Evolutionary conservation across 2,888 invertebrate genomes (phyloP), one percentile per base, ranked within the genome.

Genomic region (Anoplius nigerrimus): DNA sequence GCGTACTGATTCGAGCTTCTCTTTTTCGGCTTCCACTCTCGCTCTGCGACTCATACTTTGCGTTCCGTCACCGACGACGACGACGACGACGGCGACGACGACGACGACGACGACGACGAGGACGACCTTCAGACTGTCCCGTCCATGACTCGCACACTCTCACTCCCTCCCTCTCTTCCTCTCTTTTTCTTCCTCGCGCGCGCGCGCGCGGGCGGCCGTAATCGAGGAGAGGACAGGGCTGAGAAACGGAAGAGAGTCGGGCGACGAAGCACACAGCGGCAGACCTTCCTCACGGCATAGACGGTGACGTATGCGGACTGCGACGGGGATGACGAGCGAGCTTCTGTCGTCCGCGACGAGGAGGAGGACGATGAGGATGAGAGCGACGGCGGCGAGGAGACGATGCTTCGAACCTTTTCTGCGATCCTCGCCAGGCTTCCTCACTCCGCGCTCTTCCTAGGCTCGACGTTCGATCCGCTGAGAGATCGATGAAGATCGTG

Each of bases 161-260:
- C n/a, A n/a, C n/a, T n/a, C n/a, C n/a, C 45, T 24, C 15, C 24
- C 16, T 20, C 27, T 24, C 16, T 34, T 3, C 18, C 42, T 22
- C 1, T 16, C 20, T 20, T 46, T 24, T 52, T 13, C 42, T 63
- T 52, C 21, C 55, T 52, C 58, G 60, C 64, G 64, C 52, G 34
- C 55, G 58, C 58, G 60, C 64, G 64, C 64, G 60, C 67, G 57
- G 45, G 58, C 64, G 58, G 57, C 64, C 57, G 34, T 34, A 34
- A 34, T 34, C 34, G 34, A 34, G 53, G 53, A 18, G 55, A 45
- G 67, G 60, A 60, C 16, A 18, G 11, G 20, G 21, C 16, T 45
- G 61, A 53, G 0, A 20, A 45, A 61, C 45, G 67, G 72, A 70
- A 58, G 59, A 48, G 66, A 59, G 34, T 54, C 69, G 59, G 15